phyloP scores from a whole-genome alignment of 2,113 vertebrate genomes.

The Ceuthmochares aereus region DNA sequence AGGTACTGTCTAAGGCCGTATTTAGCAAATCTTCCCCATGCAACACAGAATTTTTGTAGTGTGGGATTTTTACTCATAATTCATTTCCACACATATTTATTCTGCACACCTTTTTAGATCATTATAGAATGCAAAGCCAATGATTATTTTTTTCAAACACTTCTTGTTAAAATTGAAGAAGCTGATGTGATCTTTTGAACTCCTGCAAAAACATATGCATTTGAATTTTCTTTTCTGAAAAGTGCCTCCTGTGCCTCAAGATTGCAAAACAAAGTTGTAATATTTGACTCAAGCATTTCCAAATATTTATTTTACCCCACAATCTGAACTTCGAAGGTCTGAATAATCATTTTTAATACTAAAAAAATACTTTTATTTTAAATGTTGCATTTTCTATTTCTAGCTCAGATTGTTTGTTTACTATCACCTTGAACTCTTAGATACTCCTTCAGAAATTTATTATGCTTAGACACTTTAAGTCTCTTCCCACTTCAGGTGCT shows the following conservation, averaged over 20 bases:
- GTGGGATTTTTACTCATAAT: not conserved
- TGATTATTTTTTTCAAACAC: not conserved
- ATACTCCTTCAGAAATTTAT: not conserved
- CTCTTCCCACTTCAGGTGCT: not conserved
- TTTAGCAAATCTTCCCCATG: not conserved
- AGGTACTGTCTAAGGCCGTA: fast-evolving
- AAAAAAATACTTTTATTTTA: not conserved
- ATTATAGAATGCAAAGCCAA: fast-evolving
- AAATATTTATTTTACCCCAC: not conserved
- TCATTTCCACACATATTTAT: not conserved
- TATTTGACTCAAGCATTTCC: not conserved
- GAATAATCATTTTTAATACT: not conserved
- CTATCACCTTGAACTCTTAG: not conserved
- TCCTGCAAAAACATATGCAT: not conserved
- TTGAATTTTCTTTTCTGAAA: not conserved
- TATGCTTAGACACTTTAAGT: not conserved
- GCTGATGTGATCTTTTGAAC: not conserved
- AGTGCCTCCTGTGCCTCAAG: not conserved
- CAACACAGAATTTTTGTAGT: not conserved
- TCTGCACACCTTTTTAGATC: not conserved
- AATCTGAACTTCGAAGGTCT: not conserved
- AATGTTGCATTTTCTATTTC: not conserved
- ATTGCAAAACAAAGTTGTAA: not conserved
- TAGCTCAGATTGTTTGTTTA: not conserved
- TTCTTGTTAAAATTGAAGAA: not conserved